A percentile compares a stretch with the other conserved stretches of the same genome.
phyloP scores from a whole-genome alignment of 2,113 vertebrate genomes.

The Plecturocebus donacophilus region DNA sequence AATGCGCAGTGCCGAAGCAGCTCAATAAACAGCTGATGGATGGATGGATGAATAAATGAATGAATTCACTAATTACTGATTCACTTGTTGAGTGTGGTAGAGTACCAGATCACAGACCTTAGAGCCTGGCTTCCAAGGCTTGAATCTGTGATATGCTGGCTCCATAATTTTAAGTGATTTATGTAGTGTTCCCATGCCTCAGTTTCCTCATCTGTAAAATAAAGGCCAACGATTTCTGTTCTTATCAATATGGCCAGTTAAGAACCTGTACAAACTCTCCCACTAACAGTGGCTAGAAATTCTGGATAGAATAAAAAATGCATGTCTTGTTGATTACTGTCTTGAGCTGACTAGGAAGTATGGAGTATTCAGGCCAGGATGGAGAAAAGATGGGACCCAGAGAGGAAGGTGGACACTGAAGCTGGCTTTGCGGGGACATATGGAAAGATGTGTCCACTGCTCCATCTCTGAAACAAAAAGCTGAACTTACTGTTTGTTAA shows the following conservation, averaged over 20 bases:
- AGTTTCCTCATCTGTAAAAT: neutral
- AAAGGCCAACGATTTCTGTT: neutral
- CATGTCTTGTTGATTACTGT: fast-evolving
- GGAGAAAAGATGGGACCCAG: neutral
- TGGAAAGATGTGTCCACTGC: neutral
- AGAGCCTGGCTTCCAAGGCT: neutral
- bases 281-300: neutral
- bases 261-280: neutral
- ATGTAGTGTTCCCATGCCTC: neutral
- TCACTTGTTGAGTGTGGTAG: neutral
- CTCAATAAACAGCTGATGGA: neutral
- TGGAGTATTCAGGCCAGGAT: neutral
- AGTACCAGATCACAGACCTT: neutral
- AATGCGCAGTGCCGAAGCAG: too few species aligned
- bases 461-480: neutral
- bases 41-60: neutral
- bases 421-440: neutral
- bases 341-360: neutral
- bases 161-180: neutral
- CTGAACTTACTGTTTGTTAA: fast-evolving
- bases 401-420: fast-evolving
- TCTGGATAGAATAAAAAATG: neutral
- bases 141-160: neutral
- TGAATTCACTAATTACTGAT: neutral
- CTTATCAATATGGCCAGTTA: fast-evolving